Evolutionary conservation across 2,113 vertebrate species (phyloP).

Genomic region (Nothoprocta pentlandii): DNA sequence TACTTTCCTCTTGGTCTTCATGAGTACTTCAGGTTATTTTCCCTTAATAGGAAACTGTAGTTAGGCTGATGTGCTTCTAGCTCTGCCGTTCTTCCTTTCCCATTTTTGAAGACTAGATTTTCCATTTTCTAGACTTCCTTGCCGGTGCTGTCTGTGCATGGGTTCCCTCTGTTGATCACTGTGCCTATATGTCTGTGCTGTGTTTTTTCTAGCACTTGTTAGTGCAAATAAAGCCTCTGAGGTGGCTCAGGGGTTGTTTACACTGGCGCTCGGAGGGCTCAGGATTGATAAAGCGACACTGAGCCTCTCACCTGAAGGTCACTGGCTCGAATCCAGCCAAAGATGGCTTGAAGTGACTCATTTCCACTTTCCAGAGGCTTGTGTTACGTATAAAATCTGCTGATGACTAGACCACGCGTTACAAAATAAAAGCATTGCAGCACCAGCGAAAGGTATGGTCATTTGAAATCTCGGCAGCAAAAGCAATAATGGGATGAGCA

Average conservation of each 20-base stretch:
- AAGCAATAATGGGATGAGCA: slow-evolving; percentile 19
- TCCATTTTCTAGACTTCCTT: background rate
- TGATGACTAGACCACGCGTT: background rate
- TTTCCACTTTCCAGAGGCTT: background rate
- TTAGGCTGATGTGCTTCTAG: background rate
- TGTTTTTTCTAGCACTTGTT: background rate
- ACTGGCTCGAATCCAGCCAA: background rate
- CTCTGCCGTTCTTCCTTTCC: background rate
- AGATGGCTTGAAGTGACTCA: background rate
- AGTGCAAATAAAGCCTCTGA: background rate
- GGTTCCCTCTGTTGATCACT: background rate
- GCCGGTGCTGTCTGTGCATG: fast-evolving
- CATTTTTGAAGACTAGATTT: background rate
- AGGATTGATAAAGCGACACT: slow-evolving; percentile 2
- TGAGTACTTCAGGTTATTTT: background rate
- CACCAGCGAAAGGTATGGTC: slow-evolving; percentile 1
- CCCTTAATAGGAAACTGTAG: background rate
- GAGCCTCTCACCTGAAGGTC: background rate
- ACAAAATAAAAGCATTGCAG: background rate
- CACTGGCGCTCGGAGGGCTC: background rate
- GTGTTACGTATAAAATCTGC: background rate
- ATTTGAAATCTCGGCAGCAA: slow-evolving; percentile 29
- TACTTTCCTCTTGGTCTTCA: background rate
- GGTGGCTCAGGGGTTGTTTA: background rate
- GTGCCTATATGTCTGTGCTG: background rate